A percentile compares a stretch with the other conserved stretches of the same genome.
phyloP scores from a whole-genome alignment of 92 coral and sea anemone species.

The Pocillopora grandis region DNA sequence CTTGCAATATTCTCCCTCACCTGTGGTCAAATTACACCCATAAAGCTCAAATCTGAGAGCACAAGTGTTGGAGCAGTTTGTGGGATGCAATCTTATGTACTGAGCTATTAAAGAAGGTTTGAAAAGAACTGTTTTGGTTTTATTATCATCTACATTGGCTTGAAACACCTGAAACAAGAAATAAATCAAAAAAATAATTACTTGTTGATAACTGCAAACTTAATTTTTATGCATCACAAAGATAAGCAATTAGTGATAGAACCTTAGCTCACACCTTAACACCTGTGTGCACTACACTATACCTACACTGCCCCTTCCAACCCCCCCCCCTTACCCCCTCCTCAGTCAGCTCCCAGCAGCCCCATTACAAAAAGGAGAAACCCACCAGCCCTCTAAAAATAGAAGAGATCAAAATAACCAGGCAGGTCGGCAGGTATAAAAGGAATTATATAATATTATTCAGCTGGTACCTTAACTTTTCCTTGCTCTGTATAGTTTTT shows the following conservation, averaged over 20 bases:
- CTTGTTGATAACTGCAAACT: not conserved
- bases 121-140: constrained; percentile 33
- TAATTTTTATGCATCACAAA: no score
- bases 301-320: no score
- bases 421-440: no score
- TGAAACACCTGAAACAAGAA: constrained; percentile 36
- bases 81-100: constrained; percentile 64
- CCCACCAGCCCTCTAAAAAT: no score
- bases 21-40: constrained; percentile 66
- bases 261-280: no score
- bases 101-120: constrained; percentile 44
- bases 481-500: constrained; percentile 46
- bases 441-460: not conserved
- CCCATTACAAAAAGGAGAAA: no score
- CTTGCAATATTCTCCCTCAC: not conserved
- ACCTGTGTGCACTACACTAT: no score
- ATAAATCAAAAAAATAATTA: not conserved
- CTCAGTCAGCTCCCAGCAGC: no score
- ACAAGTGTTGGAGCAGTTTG: constrained; percentile 26
- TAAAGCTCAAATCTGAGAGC: constrained; percentile 74
- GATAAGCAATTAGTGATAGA: no score
- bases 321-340: no score
- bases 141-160: constrained; percentile 35
- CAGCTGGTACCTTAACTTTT: constrained; percentile 49
- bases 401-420: no score